Base-by-base conservation (phyloP, 30 jellyfish, hydroid and myxozoan species). In the Pelagia noctiluca region DNA sequence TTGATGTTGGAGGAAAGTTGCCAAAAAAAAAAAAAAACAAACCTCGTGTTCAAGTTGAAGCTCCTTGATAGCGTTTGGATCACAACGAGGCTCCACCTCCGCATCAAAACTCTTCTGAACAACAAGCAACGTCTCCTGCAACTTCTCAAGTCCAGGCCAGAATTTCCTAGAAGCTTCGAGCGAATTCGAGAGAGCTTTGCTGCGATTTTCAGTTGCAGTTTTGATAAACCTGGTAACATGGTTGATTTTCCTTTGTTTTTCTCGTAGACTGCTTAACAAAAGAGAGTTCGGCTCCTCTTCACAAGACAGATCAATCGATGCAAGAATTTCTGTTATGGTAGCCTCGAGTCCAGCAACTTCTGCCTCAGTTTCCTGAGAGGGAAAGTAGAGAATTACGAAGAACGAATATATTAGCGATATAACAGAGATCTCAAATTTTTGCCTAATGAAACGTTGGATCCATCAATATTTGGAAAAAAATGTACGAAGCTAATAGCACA, bases 141-240 rank as follows among this genome's bases (percentile, higher is more conserved):
- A 57, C 62, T 83, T 82, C 37, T 93, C 97, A 16, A 93, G 23
- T 3, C 97, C 99, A 1, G 96, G 97, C 99, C 99, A 93, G 95
- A 93, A 93, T 63, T 88, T 81, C 73, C 74, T 36, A 23, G 97
- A 75, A 11, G 99, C 99, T 24, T 81, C 99, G 36, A 65, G 28
- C 26, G 91, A 82, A 5, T 76, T 84, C n/a, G 88, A 96, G 8
- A 93, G 86, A 50, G 94, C 52, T 7, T 66, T 76, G n/a, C 94
- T 80, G 18, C 99, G 96, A 36, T 71, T 76, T 26, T 54, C 80
- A 7, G 97, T 64, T 0, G 96, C 94, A 61, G 63, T 50, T 42
- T 35, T 26, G 24, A 81, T 62, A 63, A 50, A 87, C 69, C 61
- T 83, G 73, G 78, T 49, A 32, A 71, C 22, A 63, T 84, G 88